Base-by-base conservation (phyloP, 2,888 invertebrate genomes). In the Ypsolopha sequella region DNA sequence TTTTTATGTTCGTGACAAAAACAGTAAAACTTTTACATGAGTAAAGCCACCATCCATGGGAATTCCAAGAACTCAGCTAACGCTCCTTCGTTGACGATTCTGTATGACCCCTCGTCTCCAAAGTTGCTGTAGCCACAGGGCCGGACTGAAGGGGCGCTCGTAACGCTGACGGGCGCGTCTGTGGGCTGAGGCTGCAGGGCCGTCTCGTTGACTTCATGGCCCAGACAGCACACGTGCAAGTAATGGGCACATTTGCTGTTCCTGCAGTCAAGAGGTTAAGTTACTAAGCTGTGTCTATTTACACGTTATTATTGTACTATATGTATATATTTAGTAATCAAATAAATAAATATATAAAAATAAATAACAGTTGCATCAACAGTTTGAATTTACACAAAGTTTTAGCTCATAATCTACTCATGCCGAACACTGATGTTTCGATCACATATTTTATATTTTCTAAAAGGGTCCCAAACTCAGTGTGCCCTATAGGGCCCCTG, bases 21-120 rank as follows among this genome's bases (percentile, higher is more conserved):
- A 6, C 85, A 64, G 6, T 88, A 84, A 62, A 92, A 91, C 2
- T 85, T 52, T 52, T 52, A 62, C 63, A 65, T 73, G 51, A 91
- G 65, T 46, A 92, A 72, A 0, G 91, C 92, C 0, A 91, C 89
- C 90, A 93, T 91, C 93, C 93, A 93, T 0, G 92, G 92, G 63
- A 91, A 92, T 73, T 93, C 93, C 0, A 89, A 92, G 55, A 89
- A 92, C 62, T 91, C 88, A 0, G 93, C 84, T 65, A 93, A 92
- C 51, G 88, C 87, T 58, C 91, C 86, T 0, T 67, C 69, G 13
- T 86, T 84, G 0, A 89, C 88, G 4, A 89, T 90, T 50, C 93
- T 92, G 48, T 91, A 79, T 60, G 91, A 91, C 8, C 91, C 91
- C 7, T 93, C 86, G 0, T 93, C 93, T 1, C 90, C 85, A 0